These are phyloP conservation scores for Zeugodacus cucurbitae DNA, from an alignment of 1,140 invertebrate genomes.

Conservation along the genomic window DNA sequence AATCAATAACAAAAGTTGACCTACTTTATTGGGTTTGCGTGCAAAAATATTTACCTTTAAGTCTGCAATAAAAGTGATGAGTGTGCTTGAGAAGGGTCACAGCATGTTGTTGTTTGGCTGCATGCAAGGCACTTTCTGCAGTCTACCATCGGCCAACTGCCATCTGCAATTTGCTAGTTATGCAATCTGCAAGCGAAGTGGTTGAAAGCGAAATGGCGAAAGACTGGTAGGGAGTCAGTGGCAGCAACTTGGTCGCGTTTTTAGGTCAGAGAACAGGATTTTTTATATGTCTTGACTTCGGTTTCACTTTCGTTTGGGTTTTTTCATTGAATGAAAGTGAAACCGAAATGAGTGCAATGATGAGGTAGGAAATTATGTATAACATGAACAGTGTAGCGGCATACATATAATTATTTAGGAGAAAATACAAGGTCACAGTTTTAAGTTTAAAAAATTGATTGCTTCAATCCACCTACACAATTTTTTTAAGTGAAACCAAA, in stretches of 20 bases:
- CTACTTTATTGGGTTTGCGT: neutral
- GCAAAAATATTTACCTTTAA: neutral
- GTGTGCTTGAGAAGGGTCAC: neutral
- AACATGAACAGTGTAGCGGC: too few species aligned
- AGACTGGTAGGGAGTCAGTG: neutral
- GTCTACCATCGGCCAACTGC: neutral
- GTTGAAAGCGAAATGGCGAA: neutral
- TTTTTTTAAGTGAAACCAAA: too few species aligned
- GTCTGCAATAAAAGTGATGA: neutral
- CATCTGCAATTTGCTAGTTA: constrained; percentile 25
- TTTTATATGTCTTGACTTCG: neutral
- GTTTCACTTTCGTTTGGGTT: neutral
- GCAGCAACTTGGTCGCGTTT: neutral
- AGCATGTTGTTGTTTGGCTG: neutral
- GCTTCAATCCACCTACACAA: too few species aligned
- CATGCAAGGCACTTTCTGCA: neutral
- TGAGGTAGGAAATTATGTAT: too few species aligned
- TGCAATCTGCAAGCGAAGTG: neutral
- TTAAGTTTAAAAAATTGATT: too few species aligned
- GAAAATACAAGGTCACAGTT: too few species aligned
- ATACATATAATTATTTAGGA: too few species aligned
- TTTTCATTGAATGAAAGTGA: neutral
- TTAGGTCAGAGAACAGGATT: constrained; percentile 13
- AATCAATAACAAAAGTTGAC: neutral
- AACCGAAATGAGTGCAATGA: neutral